Evolutionary conservation across 1,140 invertebrate genomes (phyloP).

Genomic region (Proctacanthus coquilletti): DNA sequence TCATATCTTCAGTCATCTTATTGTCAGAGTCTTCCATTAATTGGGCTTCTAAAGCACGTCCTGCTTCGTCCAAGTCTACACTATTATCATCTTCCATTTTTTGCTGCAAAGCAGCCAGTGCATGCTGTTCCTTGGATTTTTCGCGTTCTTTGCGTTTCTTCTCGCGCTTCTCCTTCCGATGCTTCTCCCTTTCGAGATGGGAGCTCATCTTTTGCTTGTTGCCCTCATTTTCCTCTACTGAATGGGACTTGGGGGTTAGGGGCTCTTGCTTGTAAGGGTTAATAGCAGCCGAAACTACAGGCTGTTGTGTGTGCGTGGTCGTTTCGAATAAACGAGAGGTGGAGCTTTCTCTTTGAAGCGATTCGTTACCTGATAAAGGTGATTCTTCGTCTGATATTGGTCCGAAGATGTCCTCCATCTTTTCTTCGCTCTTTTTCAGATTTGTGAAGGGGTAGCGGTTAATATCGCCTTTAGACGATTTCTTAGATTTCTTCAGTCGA

Average conservation of each 20-base stretch:
- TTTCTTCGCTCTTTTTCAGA: slow-evolving; percentile 35
- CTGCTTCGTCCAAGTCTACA: slow-evolving; percentile 60
- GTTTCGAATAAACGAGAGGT: too few relatives aligned
- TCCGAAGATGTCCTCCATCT: slow-evolving; percentile 78
- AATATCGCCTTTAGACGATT: slow-evolving; percentile 21
- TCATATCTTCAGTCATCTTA: slow-evolving; percentile 22
- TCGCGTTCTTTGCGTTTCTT: slow-evolving; percentile 50
- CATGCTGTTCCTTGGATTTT: slow-evolving; percentile 21
- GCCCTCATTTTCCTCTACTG: slow-evolving; percentile 12
- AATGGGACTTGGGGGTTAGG: slow-evolving; percentile 13
- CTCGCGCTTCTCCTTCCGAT: slow-evolving; percentile 42
- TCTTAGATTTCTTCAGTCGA: slow-evolving; percentile 39
- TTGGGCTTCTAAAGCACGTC: slow-evolving; percentile 62
- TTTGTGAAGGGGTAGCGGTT: slow-evolving; percentile 5
- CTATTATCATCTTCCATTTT: slow-evolving; percentile 54
- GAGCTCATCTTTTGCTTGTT: slow-evolving; percentile 10
- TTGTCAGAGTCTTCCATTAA: slow-evolving; percentile 44
- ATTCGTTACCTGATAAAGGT: slow-evolving; percentile 17
- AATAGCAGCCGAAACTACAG: slow-evolving; percentile 23
- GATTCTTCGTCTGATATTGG: slow-evolving; percentile 60
- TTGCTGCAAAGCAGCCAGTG: slow-evolving; percentile 15
- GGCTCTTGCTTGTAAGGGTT: slow-evolving; percentile 26
- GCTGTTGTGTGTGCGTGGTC: slow-evolving; percentile 10
- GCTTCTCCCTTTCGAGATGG: slow-evolving; percentile 17
- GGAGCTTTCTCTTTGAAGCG: slow-evolving; percentile 1